phyloP scores from a whole-genome alignment of 2,797 vertebrate species.

The Semaprochilodus insignis region DNA sequence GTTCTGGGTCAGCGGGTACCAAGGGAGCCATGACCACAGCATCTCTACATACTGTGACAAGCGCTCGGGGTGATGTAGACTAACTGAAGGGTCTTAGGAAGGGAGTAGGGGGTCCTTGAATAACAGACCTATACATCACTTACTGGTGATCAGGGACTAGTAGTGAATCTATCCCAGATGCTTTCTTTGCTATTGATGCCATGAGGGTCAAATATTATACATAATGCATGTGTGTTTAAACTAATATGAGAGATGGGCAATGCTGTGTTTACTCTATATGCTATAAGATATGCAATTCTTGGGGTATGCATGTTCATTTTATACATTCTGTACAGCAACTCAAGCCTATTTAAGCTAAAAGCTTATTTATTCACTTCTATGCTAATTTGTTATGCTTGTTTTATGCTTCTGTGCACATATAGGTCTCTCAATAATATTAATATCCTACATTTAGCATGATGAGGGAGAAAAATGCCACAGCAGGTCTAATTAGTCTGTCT shows the following conservation, averaged over 20 bases:
- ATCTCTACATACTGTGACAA: slow-evolving; percentile 28
- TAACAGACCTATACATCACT: slow-evolving; percentile 37
- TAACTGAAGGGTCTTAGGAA: slow-evolving; percentile 11
- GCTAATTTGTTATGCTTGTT: no score
- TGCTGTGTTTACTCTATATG: no score
- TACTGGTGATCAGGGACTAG: background rate
- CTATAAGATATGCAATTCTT: no score
- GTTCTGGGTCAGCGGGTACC: slow-evolving; percentile 46
- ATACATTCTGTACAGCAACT: no score
- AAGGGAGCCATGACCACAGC: slow-evolving; percentile 39
- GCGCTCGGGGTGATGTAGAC: slow-evolving; percentile 27
- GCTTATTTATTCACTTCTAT: no score
- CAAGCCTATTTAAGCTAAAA: no score
- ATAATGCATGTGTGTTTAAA: background rate
- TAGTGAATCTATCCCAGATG: background rate
- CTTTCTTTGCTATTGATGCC: background rate
- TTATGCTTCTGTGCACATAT: no score
- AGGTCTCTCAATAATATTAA: no score
- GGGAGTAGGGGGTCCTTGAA: background rate
- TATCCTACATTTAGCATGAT: no score
- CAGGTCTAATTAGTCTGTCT: no score
- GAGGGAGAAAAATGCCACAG: no score
- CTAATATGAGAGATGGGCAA: background rate
- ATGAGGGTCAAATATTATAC: background rate
- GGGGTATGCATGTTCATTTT: no score